phyloP scores from a whole-genome alignment of 1,140 invertebrate genomes.

The Megalopta genalis region DNA sequence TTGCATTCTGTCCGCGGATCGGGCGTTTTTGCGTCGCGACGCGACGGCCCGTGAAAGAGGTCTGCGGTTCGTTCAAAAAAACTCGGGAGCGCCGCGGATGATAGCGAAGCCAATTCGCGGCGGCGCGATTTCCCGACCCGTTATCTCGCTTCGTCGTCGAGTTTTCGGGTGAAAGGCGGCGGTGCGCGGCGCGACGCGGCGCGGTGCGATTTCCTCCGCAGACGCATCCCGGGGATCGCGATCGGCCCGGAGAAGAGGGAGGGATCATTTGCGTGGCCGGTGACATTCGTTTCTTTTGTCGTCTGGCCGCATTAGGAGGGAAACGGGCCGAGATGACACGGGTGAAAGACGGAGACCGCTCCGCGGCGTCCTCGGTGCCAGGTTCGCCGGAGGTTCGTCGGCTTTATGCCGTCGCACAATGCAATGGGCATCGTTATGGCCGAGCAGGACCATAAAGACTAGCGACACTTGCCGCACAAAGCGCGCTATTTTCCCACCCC shows the following conservation, averaged over 20 bases:
- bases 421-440: conserved; percentile 67
- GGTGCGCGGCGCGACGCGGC: background rate
- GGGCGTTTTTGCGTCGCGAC: too few species aligned
- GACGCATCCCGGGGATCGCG: conserved; percentile 21
- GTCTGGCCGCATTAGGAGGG: conserved; percentile 54
- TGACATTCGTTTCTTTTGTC: conserved; percentile 66
- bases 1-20: too few species aligned
- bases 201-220: conserved; percentile 20
- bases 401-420: conserved; percentile 63
- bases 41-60: background rate
- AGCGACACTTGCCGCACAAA: conserved; percentile 63
- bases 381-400: conserved; percentile 41
- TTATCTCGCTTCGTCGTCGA: background rate
- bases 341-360: conserved; percentile 1
- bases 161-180: conserved; percentile 26
- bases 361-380: conserved; percentile 45
- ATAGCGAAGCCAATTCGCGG: conserved; percentile 37
- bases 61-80: background rate
- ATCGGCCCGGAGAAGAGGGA: background rate
- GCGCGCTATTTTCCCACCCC: conserved; percentile 65
- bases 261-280: conserved; percentile 37
- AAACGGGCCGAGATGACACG: conserved; percentile 34
- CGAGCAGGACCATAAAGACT: conserved; percentile 65
- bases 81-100: background rate
- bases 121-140: background rate